Percentiles rank a stretch among this genome's conserved stretches.
These are phyloP conservation scores for Myrmophylax atrothorax DNA, from an alignment of 2,113 vertebrate genomes.

Conservation along the genomic window DNA sequence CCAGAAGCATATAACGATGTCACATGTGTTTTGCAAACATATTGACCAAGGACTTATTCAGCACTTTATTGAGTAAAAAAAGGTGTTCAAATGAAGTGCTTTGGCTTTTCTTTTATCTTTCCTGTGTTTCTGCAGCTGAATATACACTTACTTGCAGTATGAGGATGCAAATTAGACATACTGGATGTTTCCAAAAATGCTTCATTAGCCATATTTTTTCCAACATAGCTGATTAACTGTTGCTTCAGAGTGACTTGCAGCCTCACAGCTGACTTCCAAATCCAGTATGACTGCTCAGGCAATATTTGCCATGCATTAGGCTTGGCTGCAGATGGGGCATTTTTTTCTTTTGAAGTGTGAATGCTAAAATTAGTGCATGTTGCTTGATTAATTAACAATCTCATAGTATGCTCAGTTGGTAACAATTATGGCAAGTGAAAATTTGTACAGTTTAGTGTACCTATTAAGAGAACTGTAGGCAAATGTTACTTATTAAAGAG, in stretches of 20 bases:
- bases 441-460: not conserved
- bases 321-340: not conserved
- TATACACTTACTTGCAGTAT: not conserved
- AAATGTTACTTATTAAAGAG: not conserved
- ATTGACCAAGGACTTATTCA: not conserved
- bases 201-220: not conserved
- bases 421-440: not conserved
- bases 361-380: not conserved
- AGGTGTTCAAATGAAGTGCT: not conserved
- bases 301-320: not conserved
- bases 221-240: not conserved
- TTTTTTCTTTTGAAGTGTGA: conserved; percentile 13
- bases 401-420: not conserved
- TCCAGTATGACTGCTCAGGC: not conserved
- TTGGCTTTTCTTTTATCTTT: not conserved
- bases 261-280: not conserved
- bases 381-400: not conserved
- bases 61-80: not conserved
- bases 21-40: not conserved
- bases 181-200: not conserved
- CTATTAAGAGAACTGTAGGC: not conserved
- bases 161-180: not conserved
- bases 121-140: not conserved
- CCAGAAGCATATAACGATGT: not conserved
- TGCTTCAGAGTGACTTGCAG: not conserved